A percentile compares a stretch with the other conserved stretches of the same genome.
phyloP scores from a whole-genome alignment of 1,140 invertebrate genomes.

The Lethrus apterus region DNA sequence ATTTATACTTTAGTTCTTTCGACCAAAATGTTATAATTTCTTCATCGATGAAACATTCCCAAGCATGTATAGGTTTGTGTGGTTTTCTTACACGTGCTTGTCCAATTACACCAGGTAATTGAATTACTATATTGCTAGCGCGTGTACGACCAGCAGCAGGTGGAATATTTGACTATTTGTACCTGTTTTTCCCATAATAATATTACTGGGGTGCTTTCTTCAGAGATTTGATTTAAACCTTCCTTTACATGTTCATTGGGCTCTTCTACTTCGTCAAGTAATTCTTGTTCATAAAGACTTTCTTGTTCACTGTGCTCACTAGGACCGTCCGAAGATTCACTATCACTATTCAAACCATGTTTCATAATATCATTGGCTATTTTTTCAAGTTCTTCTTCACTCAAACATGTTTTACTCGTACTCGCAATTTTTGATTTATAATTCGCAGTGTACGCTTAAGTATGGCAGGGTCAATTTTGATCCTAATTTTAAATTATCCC shows the following conservation, averaged over 20 bases:
- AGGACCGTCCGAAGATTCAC: too few relatives aligned
- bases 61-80: background rate
- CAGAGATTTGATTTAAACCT: background rate
- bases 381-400: too few relatives aligned
- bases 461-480: too few relatives aligned
- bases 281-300: background rate
- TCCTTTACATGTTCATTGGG: background rate
- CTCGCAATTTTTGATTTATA: too few relatives aligned
- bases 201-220: background rate
- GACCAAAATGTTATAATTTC: background rate
- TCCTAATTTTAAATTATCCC: too few relatives aligned
- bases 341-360: too few relatives aligned
- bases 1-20: slow-evolving; percentile 5
- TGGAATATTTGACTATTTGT: slow-evolving; percentile 7
- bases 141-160: background rate
- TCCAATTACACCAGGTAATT: background rate
- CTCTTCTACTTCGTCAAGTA: background rate
- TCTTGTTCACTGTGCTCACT: too few relatives aligned
- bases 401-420: too few relatives aligned
- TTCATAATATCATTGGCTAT: too few relatives aligned
- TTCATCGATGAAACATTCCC: background rate
- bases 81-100: background rate
- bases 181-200: slow-evolving; percentile 12
- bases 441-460: too few relatives aligned
- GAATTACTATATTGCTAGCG: background rate